Conservation (phyloP, 2,888 invertebrate species). For the Heteropelma amictum region DNA sequence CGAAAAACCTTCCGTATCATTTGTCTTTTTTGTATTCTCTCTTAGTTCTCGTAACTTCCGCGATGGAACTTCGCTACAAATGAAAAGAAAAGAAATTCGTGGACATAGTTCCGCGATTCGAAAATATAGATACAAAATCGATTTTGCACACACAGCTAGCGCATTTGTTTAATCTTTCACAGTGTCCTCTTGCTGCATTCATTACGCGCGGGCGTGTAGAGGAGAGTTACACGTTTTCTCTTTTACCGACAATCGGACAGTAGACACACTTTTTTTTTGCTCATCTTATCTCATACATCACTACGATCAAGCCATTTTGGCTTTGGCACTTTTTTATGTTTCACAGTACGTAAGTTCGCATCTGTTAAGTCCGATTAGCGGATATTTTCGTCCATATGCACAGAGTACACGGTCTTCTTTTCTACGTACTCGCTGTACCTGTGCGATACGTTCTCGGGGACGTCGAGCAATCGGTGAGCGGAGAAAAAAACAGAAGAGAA, state of each 20-base stretch:
- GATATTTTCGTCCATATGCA: slow-evolving; percentile 14
- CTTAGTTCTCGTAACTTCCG: neutral
- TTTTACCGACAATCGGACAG: slow-evolving; percentile 31
- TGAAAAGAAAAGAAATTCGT: too few relatives aligned
- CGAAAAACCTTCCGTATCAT: neutral
- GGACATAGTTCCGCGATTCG: slow-evolving; percentile 21
- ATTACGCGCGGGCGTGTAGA: slow-evolving; percentile 2
- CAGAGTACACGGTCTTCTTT: neutral
- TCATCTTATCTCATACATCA: slow-evolving; percentile 20
- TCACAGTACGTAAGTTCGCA: slow-evolving; percentile 22
- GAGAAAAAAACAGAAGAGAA: neutral
- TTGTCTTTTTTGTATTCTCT: neutral
- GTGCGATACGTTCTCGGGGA: slow-evolving; percentile 27
- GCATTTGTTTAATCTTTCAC: slow-evolving; percentile 30
- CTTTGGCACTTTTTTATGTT: slow-evolving; percentile 48
- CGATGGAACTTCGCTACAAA: neutral
- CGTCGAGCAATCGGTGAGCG: slow-evolving; percentile 11
- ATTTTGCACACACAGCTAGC: slow-evolving; percentile 50
- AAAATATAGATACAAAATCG: slow-evolving; percentile 36
- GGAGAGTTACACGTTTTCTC: slow-evolving; percentile 15
- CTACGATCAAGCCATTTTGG: slow-evolving; percentile 43
- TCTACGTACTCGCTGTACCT: neutral
- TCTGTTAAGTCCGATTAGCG: slow-evolving; percentile 46
- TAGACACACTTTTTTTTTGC: neutral
- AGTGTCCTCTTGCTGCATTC: neutral